A percentile compares a stretch with the other conserved stretches of the same genome.
Evolutionary conservation across 2,113 vertebrate species (phyloP).

Genomic region (Eonycteris spelaea): DNA sequence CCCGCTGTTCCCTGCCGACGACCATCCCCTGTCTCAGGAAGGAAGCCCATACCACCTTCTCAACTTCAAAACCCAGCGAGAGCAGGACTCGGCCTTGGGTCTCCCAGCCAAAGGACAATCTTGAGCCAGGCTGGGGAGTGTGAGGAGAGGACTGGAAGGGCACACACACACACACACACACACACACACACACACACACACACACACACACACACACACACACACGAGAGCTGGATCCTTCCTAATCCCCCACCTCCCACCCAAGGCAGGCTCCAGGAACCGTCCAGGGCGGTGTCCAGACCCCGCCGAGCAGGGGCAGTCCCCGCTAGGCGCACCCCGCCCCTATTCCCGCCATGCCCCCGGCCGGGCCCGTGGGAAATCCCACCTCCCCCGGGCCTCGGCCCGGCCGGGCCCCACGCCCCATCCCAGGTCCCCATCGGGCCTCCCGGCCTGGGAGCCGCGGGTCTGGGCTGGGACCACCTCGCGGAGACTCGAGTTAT

Average conservation of each 20-base stretch:
- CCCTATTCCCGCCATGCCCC: conserved; percentile 39
- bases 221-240: background rate
- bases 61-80: background rate
- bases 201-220: background rate
- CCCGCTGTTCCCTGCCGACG: background rate
- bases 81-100: background rate
- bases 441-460: background rate
- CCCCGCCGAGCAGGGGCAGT: background rate
- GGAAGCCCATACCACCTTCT: background rate
- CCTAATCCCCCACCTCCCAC: background rate
- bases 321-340: background rate
- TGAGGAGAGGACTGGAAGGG: background rate
- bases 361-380: background rate
- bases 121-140: background rate
- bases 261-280: background rate
- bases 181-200: background rate
- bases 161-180: background rate
- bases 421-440: background rate
- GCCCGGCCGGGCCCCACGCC: background rate
- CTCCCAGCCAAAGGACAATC: background rate
- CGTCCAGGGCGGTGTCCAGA: background rate
- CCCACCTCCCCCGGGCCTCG: background rate
- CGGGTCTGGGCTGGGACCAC: background rate
- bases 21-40: background rate
- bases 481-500: background rate